These are phyloP conservation scores for Omphaloscelis lunosa DNA, from an alignment of 2,888 invertebrate species.

Conservation along the genomic window DNA sequence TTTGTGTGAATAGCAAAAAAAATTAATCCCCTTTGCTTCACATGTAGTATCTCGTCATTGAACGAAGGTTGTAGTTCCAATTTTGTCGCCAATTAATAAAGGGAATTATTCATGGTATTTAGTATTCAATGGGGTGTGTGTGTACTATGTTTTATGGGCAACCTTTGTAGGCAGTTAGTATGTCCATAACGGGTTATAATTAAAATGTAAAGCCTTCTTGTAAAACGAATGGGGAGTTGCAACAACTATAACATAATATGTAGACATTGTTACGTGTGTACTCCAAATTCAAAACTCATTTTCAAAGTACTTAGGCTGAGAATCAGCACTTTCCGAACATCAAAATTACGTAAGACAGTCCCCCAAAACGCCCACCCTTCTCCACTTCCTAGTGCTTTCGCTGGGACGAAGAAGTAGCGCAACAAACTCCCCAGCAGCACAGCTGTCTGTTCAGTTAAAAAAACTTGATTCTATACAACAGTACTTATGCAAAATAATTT, in stretches of 20 bases:
- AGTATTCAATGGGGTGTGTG: conserved; percentile 35
- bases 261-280: too few species aligned
- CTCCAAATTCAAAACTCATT: too few species aligned
- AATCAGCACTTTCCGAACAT: too few species aligned
- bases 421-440: too few species aligned
- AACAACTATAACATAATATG: not conserved
- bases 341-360: too few species aligned
- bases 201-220: conserved; percentile 18
- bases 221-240: not conserved
- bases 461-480: too few species aligned
- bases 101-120: conserved; percentile 38
- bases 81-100: conserved; percentile 44
- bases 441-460: too few species aligned
- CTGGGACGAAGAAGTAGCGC: too few species aligned
- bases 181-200: conserved; percentile 13
- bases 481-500: too few species aligned
- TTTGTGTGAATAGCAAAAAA: conserved; percentile 62
- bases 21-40: conserved; percentile 52
- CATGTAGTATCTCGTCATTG: conserved; percentile 26
- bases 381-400: too few species aligned
- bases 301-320: too few species aligned
- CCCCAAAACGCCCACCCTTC: too few species aligned
- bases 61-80: conserved; percentile 32
- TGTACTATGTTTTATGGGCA: conserved; percentile 42
- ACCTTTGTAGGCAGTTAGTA: conserved; percentile 31